phyloP scores from a whole-genome alignment of 2,888 invertebrate genomes.

The Mimas tiliae region DNA sequence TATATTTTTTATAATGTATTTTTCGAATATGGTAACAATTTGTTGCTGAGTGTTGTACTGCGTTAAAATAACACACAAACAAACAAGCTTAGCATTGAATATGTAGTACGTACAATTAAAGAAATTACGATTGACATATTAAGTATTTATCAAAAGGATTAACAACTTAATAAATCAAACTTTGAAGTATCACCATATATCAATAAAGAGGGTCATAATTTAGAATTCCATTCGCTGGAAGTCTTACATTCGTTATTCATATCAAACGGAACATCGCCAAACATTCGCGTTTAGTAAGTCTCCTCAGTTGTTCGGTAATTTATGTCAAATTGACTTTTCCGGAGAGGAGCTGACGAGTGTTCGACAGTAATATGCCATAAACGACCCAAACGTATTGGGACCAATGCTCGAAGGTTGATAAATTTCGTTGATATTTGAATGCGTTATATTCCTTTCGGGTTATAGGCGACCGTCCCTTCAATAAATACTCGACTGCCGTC shows the following conservation, averaged over 20 bases:
- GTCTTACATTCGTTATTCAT: conserved; percentile 59
- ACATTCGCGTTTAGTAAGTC: conserved; percentile 68
- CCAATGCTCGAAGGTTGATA: conserved; percentile 76
- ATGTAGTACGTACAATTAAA: too few species aligned
- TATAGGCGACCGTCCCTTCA: conserved; percentile 65
- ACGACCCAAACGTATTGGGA: conserved; percentile 79
- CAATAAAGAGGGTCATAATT: conserved; percentile 7
- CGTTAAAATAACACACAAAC: too few species aligned
- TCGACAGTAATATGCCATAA: conserved; percentile 78
- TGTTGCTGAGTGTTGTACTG: too few species aligned
- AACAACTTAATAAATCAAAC: background rate
- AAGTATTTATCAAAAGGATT: background rate
- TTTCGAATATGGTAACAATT: too few species aligned
- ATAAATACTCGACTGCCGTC: conserved; percentile 63
- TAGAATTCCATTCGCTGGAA: conserved; percentile 12
- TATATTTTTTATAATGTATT: too few species aligned
- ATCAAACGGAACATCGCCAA: conserved; percentile 57
- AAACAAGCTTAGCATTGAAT: too few species aligned
- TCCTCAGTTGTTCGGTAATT: conserved; percentile 72
- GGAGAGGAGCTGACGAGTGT: conserved; percentile 76
- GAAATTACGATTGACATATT: too few species aligned
- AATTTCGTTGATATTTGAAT: conserved; percentile 82
- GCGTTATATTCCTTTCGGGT: conserved; percentile 74
- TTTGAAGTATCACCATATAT: background rate
- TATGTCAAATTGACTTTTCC: conserved; percentile 82